Conservation (phyloP, 2,888 invertebrate genomes). For the Dyspetes luteomarginatus region DNA sequence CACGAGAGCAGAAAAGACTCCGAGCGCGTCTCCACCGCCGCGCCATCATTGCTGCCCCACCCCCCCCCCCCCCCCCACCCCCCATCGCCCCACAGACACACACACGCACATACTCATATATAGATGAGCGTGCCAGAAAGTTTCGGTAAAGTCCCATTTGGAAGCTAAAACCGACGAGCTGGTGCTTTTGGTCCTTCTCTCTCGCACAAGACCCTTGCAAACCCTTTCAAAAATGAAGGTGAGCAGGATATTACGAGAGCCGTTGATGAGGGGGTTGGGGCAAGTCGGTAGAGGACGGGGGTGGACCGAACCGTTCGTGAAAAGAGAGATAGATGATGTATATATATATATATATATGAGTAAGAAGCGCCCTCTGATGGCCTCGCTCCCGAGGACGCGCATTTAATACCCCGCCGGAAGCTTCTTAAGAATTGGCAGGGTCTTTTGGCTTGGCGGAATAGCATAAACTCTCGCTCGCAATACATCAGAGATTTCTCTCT, state of each 20-base stretch:
- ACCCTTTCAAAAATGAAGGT: constrained; percentile 30
- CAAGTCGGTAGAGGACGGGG: too few relatives aligned
- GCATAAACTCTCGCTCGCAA: not conserved
- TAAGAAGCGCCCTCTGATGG: not conserved
- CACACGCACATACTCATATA: too few relatives aligned
- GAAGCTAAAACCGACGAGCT: constrained; percentile 71
- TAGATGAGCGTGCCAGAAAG: constrained; percentile 77
- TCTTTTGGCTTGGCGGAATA: constrained; percentile 53
- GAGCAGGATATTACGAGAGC: not conserved
- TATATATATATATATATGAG: not conserved
- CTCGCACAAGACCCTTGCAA: constrained; percentile 11
- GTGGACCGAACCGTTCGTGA: not conserved
- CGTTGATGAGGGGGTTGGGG: not conserved
- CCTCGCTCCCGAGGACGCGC: constrained; percentile 61
- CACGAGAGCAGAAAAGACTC: constrained; percentile 53
- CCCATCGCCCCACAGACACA: too few relatives aligned
- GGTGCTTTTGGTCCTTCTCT: constrained; percentile 6
- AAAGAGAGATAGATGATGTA: not conserved
- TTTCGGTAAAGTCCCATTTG: constrained; percentile 80
- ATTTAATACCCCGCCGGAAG: constrained; percentile 76
- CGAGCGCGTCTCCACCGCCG: constrained; percentile 20
- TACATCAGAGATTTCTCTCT: not conserved
- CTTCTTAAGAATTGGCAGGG: constrained; percentile 79
- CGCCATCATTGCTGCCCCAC: not conserved
- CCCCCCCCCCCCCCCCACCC: not conserved